A percentile compares a stretch with the other conserved stretches of the same genome.
Conservation (phyloP, 1,140 invertebrate species). For the Drosophila takahashii region DNA sequence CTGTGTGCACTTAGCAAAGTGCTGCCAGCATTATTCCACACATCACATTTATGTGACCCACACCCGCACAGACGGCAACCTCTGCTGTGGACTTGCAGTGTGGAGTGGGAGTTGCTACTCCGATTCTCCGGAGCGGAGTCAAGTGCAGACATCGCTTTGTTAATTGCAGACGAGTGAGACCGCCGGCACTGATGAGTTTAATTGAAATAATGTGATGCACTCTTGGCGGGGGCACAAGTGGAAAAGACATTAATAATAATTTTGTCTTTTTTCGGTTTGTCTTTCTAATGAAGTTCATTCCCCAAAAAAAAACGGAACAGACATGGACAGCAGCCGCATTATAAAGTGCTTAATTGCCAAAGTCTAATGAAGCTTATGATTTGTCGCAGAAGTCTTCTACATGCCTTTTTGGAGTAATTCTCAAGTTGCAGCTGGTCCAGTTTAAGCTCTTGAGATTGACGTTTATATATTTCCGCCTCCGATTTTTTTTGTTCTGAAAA, state of each 20-base stretch:
- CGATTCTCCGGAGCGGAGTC: conserved; percentile 39
- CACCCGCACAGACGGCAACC: conserved; percentile 45
- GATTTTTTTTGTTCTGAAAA: not conserved
- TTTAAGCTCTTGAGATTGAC: conserved; percentile 24
- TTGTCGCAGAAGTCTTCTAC: conserved; percentile 39
- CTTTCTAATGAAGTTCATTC: conserved; percentile 63
- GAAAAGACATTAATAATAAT: conserved; percentile 75
- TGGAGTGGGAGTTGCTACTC: not conserved
- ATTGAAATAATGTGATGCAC: conserved; percentile 76
- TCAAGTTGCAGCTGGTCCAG: conserved; percentile 26
- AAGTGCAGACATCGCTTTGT: conserved; percentile 63
- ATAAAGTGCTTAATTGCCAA: conserved; percentile 68
- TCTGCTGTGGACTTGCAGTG: not conserved
- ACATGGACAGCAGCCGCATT: conserved; percentile 32
- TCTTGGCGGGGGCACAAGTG: conserved; percentile 52
- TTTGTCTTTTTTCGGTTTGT: conserved; percentile 47
- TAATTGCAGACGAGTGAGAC: conserved; percentile 71
- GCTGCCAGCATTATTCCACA: conserved; percentile 72
- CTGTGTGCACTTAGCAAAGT: conserved; percentile 58
- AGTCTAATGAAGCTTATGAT: conserved; percentile 72
- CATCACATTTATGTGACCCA: conserved; percentile 67
- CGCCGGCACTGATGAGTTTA: conserved; percentile 75
- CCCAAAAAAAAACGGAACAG: conserved; percentile 30
- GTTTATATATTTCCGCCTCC: not conserved
- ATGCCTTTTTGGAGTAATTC: conserved; percentile 1